Percentiles rank a stretch among this genome's conserved stretches.
phyloP scores from a whole-genome alignment of 2,113 vertebrate species.

The Nymphicus hollandicus region DNA sequence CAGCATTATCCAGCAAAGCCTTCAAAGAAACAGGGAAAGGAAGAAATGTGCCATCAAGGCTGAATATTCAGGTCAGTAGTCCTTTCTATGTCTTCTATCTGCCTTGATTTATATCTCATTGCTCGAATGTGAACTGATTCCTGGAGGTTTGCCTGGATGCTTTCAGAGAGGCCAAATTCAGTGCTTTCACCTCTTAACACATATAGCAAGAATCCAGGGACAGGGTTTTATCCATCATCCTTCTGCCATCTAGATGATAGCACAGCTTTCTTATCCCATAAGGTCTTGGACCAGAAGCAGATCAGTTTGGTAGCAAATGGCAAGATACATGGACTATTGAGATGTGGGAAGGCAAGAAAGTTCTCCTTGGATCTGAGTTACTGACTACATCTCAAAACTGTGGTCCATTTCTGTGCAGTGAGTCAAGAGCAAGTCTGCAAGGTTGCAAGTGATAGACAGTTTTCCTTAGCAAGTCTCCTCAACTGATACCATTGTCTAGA shows the following conservation, averaged over 20 bases:
- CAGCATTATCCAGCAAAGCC: background rate
- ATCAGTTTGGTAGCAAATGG: background rate
- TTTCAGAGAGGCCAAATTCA: background rate
- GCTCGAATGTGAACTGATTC: background rate
- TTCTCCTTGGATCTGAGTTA: background rate
- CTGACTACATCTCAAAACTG: background rate
- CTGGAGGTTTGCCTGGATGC: background rate
- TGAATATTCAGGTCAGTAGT: background rate
- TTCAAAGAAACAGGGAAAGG: background rate
- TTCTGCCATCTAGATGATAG: background rate
- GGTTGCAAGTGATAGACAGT: background rate
- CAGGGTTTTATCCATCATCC: background rate
- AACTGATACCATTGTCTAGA: background rate
- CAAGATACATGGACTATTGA: rapidly evolving
- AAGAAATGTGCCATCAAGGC: background rate
- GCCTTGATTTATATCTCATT: background rate
- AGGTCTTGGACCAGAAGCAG: background rate
- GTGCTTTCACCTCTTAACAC: background rate
- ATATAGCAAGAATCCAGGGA: background rate
- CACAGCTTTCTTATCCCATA: background rate
- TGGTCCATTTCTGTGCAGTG: background rate
- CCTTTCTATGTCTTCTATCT: background rate
- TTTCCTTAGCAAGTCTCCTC: background rate
- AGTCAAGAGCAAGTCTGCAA: background rate
- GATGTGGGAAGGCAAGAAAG: background rate